These are phyloP conservation scores for Blastomussa wellsi DNA, from an alignment of 92 coral and sea anemone species.

Conservation along the genomic window DNA sequence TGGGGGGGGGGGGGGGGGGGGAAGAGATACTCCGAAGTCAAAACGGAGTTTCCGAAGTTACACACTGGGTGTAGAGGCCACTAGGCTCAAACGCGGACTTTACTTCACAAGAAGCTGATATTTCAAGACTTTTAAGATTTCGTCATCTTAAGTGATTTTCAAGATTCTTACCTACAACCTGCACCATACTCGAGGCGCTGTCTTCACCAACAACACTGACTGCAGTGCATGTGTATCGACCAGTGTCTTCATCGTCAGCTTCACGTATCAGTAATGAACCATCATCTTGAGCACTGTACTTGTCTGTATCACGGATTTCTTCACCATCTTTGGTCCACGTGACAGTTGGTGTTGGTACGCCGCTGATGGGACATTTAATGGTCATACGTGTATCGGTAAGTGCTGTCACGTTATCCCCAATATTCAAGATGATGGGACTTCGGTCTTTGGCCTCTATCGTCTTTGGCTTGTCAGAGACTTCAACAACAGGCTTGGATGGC, in stretches of 20 bases:
- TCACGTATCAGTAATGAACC: slow-evolving; percentile 16
- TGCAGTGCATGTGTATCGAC: slow-evolving; percentile 54
- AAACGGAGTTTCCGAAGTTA: too few species aligned
- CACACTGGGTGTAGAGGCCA: too few species aligned
- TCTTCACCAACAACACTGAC: slow-evolving; percentile 52
- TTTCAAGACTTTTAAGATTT: background rate
- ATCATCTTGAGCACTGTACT: slow-evolving; percentile 43
- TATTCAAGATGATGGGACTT: slow-evolving; percentile 37
- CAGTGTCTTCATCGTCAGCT: slow-evolving; percentile 34
- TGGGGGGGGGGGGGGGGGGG: too few species aligned
- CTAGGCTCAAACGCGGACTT: too few species aligned
- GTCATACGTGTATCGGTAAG: slow-evolving; percentile 56
- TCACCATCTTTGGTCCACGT: slow-evolving; percentile 72
- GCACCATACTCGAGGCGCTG: slow-evolving; percentile 35
- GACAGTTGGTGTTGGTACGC: slow-evolving; percentile 66
- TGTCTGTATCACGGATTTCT: too few species aligned
- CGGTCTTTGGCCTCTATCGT: slow-evolving; percentile 29
- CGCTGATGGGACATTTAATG: slow-evolving; percentile 66
- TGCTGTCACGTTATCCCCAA: slow-evolving; percentile 63
- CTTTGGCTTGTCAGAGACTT: too few species aligned
- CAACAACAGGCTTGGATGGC: too few species aligned
- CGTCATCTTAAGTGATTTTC: too few species aligned
- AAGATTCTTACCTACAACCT: slow-evolving; percentile 55
- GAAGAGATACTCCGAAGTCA: too few species aligned
- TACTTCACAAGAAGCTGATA: too few species aligned